These are phyloP conservation scores for Phalacrocorax carbo DNA, from an alignment of 2,113 vertebrate species.

Conservation along the genomic window DNA sequence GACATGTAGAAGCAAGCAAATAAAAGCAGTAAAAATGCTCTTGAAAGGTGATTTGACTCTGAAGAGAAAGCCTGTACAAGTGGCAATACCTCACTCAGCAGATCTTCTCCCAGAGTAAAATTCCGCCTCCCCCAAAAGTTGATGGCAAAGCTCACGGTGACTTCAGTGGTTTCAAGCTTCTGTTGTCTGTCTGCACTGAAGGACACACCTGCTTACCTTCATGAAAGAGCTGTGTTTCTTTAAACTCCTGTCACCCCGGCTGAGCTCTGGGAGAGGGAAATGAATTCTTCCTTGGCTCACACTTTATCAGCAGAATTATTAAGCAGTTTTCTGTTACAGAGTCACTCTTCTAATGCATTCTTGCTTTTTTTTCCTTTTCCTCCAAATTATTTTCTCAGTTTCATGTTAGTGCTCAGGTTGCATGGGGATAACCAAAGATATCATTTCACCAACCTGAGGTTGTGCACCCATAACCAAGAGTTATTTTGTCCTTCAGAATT, in stretches of 20 bases:
- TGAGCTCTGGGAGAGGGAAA: constrained; percentile 41
- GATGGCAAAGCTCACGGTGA: neutral
- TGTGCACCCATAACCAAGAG: neutral
- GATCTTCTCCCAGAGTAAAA: neutral
- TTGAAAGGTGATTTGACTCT: neutral
- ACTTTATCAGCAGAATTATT: constrained; percentile 56
- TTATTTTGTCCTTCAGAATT: constrained; percentile 40
- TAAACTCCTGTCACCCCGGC: constrained; percentile 4
- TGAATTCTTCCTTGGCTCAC: constrained; percentile 11
- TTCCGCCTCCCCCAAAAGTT: neutral
- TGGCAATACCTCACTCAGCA: neutral
- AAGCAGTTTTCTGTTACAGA: constrained; percentile 49
- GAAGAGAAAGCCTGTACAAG: neutral
- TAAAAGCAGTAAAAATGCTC: neutral
- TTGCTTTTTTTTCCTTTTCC: neutral
- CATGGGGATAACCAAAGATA: neutral
- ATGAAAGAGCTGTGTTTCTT: constrained; percentile 15
- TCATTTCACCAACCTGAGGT: neutral
- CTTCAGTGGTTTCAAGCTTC: neutral
- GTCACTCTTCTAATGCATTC: neutral
- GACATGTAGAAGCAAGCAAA: neutral
- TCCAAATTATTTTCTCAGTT: neutral
- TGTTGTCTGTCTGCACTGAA: neutral
- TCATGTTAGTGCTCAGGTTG: neutral
- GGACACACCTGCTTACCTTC: neutral